Evolutionary conservation across 2,113 vertebrate species (phyloP).

Genomic region (Lucifuga dentata): DNA sequence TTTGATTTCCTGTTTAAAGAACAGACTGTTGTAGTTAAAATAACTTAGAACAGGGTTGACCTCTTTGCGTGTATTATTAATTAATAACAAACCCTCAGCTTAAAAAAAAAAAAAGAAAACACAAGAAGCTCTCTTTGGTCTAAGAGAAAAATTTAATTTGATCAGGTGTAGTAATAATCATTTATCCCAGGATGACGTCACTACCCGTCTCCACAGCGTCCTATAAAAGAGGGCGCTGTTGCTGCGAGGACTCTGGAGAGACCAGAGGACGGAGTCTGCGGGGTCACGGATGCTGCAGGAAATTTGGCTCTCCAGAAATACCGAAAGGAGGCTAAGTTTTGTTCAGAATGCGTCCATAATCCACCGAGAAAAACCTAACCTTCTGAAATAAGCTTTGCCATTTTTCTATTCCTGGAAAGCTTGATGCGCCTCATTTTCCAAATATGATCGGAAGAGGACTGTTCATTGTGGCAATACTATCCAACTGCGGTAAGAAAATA

Average conservation of each 20-base stretch:
- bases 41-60: no score
- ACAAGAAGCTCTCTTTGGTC: no score
- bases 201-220: constrained; percentile 51
- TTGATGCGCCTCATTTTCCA: constrained; percentile 36
- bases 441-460: constrained; percentile 76
- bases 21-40: no score
- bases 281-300: constrained; percentile 46
- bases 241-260: constrained; percentile 50
- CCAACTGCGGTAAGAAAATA: constrained; percentile 76
- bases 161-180: constrained; percentile 20
- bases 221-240: constrained; percentile 68
- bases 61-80: no score
- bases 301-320: constrained; percentile 64
- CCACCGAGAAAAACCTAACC: constrained; percentile 1
- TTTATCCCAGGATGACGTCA: constrained; percentile 74
- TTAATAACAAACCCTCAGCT: no score
- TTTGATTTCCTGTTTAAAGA: no score
- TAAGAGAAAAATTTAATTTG: not conserved
- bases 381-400: constrained; percentile 53
- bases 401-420: constrained; percentile 63
- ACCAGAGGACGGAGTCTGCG: constrained; percentile 37
- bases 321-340: constrained; percentile 57
- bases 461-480: constrained; percentile 63
- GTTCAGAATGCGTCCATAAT: constrained; percentile 67
- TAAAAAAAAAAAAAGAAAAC: no score